Evolutionary conservation across 2,797 vertebrate species (phyloP).

Genomic region (Eulemur albifrons): DNA sequence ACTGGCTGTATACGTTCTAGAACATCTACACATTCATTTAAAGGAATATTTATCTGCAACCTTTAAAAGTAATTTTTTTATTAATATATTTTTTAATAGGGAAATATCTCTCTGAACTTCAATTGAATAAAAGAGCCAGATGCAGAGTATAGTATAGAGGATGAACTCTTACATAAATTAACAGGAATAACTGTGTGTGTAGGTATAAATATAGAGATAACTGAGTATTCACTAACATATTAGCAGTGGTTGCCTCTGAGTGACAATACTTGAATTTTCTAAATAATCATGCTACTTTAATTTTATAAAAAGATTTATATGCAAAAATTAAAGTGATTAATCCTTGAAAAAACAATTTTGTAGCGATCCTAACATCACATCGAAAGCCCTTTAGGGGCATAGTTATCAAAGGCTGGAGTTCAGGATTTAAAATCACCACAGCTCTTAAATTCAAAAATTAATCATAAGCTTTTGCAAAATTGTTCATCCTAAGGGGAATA

Average conservation of each 20-base stretch:
- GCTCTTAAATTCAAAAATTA: neutral
- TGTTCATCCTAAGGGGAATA: neutral
- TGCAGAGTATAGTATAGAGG: neutral
- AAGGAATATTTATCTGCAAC: neutral
- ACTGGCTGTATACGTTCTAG: neutral
- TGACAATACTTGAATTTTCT: neutral
- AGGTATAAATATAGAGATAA: neutral
- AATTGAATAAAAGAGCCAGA: neutral
- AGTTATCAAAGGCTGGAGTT: neutral
- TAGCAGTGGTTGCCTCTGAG: neutral
- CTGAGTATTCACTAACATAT: neutral
- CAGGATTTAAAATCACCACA: conserved; percentile 14
- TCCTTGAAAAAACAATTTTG: neutral
- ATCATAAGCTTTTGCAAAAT: neutral
- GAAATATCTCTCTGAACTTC: neutral
- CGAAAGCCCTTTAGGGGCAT: neutral
- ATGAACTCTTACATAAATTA: neutral
- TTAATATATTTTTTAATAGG: neutral
- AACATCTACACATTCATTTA: neutral
- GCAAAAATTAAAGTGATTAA: neutral
- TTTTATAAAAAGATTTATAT: neutral
- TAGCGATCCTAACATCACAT: neutral
- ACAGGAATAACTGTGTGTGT: neutral
- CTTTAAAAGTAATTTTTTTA: conserved; percentile 1
- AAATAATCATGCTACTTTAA: neutral